Percentiles rank a stretch among this genome's conserved stretches.
Evolutionary conservation across 64 coral and sea anemone genomes (phyloP).

Genomic region (Pocillopora verrucosa): DNA sequence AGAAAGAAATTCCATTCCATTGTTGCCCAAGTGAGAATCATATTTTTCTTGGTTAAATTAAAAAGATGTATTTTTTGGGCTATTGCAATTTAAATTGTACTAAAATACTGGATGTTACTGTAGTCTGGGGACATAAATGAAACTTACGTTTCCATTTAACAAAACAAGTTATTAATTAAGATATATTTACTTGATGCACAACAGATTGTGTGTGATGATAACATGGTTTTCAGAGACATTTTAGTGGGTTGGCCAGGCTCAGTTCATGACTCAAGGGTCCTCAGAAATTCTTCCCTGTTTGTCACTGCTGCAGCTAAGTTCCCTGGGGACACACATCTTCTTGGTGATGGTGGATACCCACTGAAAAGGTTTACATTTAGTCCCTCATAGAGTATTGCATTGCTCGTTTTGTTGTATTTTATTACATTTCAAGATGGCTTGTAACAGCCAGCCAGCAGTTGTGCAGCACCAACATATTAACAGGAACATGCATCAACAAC

Average conservation of each 20-base stretch:
- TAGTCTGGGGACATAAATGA: too few species aligned
- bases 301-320: conserved; percentile 8
- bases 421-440: not conserved
- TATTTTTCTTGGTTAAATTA: too few species aligned
- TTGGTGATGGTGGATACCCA: conserved; percentile 28
- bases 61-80: not conserved
- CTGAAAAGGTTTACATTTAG: conserved; percentile 3
- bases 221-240: conserved; percentile 53
- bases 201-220: conserved; percentile 51
- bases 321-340: conserved; percentile 7
- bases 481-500: too few species aligned
- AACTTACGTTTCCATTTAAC: not conserved
- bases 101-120: not conserved
- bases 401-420: not conserved
- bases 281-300: conserved; percentile 27
- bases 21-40: too few species aligned
- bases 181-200: not conserved
- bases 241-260: conserved; percentile 53
- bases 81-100: not conserved
- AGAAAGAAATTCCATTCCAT: too few species aligned
- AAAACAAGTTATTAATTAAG: too few species aligned
- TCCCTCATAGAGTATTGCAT: not conserved
- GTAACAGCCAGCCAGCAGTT: too few species aligned
- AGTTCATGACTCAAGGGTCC: conserved; percentile 37
- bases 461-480: too few species aligned